These are phyloP conservation scores for Phalera bucephala DNA, from an alignment of 2,888 invertebrate genomes.

Conservation along the genomic window DNA sequence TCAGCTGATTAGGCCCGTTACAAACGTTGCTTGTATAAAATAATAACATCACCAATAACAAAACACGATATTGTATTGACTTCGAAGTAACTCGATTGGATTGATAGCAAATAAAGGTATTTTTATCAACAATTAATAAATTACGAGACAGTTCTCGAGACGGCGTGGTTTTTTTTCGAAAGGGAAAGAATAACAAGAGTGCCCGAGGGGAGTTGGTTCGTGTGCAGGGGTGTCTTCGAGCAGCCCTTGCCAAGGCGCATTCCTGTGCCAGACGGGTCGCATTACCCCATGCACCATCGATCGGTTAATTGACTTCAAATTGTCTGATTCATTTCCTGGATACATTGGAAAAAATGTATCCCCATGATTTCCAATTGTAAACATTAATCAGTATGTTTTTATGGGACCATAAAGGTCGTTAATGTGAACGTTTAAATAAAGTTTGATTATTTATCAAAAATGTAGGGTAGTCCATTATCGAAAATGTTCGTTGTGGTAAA, in stretches of 20 bases:
- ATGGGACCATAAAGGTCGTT: neutral
- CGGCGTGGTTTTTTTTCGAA: constrained; percentile 24
- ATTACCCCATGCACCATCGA: constrained; percentile 56
- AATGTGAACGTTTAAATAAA: neutral
- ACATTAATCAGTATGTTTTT: neutral
- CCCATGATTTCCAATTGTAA: neutral
- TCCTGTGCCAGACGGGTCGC: constrained; percentile 51
- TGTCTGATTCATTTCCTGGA: constrained; percentile 49
- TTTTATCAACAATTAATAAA: constrained; percentile 15
- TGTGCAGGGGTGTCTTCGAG: constrained; percentile 41
- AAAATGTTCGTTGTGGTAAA: too few relatives aligned
- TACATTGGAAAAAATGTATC: constrained; percentile 14
- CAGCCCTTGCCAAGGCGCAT: constrained; percentile 19
- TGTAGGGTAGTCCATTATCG: too few relatives aligned
- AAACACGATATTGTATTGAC: too few relatives aligned
- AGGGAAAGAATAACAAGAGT: constrained; percentile 29
- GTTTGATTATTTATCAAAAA: too few relatives aligned
- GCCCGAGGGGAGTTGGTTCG: constrained; percentile 4
- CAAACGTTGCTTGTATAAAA: too few relatives aligned
- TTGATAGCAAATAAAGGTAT: constrained; percentile 5
- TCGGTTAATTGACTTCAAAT: constrained; percentile 60
- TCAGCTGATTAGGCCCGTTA: constrained; percentile 20
- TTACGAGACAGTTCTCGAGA: constrained; percentile 11
- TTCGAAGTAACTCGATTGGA: too few relatives aligned
- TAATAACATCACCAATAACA: too few relatives aligned